Conservation (phyloP, 2,113 vertebrate species). For the Gavia stellata region DNA sequence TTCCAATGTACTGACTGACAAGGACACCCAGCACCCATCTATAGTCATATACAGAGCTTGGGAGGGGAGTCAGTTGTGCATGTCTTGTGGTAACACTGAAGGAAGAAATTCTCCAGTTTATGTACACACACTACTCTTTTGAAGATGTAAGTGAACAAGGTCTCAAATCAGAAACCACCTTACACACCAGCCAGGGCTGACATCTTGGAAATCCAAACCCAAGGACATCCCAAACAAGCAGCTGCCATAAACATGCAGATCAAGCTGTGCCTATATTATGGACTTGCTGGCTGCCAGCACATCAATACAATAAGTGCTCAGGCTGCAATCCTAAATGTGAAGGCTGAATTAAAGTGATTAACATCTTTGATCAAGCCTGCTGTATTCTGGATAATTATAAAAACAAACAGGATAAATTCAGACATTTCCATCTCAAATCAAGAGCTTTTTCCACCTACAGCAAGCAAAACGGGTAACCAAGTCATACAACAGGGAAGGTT, state of each 20-base stretch:
- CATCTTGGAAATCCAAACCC: not conserved
- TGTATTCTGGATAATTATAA: not conserved
- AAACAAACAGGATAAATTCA: not conserved
- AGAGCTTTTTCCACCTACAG: not conserved
- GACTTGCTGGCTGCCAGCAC: not conserved
- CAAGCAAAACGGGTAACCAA: not conserved
- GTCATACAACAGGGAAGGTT: not conserved
- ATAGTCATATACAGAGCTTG: fast-evolving
- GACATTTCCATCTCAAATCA: not conserved
- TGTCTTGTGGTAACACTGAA: not conserved
- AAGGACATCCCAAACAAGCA: not conserved
- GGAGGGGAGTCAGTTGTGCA: not conserved
- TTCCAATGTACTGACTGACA: not conserved
- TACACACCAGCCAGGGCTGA: not conserved
- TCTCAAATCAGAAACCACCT: not conserved
- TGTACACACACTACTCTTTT: no score
- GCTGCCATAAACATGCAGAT: not conserved
- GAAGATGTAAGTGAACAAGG: not conserved
- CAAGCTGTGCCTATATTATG: not conserved
- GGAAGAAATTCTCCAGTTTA: not conserved
- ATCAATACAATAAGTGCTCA: not conserved
- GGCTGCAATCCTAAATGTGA: not conserved
- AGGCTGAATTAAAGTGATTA: not conserved
- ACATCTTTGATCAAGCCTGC: not conserved
- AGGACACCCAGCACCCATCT: not conserved